These are phyloP conservation scores for Galeruca laticollis DNA, from an alignment of 2,888 invertebrate species.

Conservation along the genomic window DNA sequence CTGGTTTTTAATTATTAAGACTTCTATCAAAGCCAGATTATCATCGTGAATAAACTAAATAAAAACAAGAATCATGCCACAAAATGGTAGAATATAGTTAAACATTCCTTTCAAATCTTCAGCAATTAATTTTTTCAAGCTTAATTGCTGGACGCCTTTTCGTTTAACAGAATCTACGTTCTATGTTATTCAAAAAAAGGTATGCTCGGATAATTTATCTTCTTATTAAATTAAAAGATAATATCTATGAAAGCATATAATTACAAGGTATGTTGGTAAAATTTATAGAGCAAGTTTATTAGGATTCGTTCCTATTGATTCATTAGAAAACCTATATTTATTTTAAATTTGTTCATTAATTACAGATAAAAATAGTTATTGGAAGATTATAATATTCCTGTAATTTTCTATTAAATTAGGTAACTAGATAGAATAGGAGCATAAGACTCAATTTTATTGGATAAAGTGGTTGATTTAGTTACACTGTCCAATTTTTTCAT, in stretches of 20 bases:
- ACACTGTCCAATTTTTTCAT: too few relatives aligned
- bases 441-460: too few relatives aligned
- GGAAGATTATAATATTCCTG: too few relatives aligned
- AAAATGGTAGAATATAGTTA: neutral
- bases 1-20: constrained; percentile 4
- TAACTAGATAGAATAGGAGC: too few relatives aligned
- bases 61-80: neutral
- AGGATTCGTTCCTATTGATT: constrained; percentile 17
- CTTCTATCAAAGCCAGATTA: neutral
- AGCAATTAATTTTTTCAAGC: neutral
- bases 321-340: constrained; percentile 34
- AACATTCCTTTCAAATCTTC: neutral
- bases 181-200: neutral
- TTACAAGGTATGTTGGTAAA: constrained; percentile 29
- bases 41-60: neutral
- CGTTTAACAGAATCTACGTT: neutral
- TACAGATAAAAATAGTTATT: too few relatives aligned
- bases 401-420: too few relatives aligned
- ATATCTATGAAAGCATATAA: constrained; percentile 31
- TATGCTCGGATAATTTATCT: constrained; percentile 20
- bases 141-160: neutral
- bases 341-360: constrained; percentile 7
- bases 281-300: constrained; percentile 37
- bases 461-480: too few relatives aligned
- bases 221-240: constrained; percentile 41